These are phyloP conservation scores for Zoanthus gigantus DNA, from an alignment of 92 coral and sea anemone genomes.

Conservation along the genomic window DNA sequence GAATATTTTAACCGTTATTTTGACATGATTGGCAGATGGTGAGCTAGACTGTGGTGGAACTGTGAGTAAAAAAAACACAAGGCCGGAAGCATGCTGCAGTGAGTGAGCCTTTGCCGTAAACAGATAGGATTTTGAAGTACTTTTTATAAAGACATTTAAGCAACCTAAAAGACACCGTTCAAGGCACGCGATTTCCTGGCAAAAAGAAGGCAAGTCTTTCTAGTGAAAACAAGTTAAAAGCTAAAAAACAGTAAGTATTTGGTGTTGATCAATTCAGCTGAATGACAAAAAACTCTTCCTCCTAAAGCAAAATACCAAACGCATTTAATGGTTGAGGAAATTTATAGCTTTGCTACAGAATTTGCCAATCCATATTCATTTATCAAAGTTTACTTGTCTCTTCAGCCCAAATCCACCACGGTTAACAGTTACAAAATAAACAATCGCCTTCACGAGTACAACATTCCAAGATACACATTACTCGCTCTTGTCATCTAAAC, in stretches of 20 bases:
- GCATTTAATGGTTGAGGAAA: not conserved
- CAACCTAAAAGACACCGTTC: not conserved
- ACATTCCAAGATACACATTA: slow-evolving; percentile 20
- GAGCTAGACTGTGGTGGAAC: slow-evolving; percentile 29
- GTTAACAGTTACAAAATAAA: slow-evolving; percentile 21
- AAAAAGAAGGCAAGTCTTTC: not conserved
- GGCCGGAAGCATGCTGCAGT: slow-evolving; percentile 55
- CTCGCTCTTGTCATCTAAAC: not conserved
- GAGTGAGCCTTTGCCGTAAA: not conserved
- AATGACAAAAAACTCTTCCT: not conserved
- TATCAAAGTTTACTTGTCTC: not conserved
- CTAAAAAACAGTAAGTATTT: slow-evolving; percentile 11
- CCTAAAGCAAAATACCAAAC: not conserved
- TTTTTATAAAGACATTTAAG: slow-evolving; percentile 12
- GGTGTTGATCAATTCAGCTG: not conserved
- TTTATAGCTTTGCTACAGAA: not conserved
- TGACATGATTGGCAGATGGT: slow-evolving; percentile 61
- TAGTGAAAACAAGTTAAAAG: not conserved
- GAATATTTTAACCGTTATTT: slow-evolving; percentile 37
- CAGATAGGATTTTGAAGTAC: slow-evolving; percentile 6
- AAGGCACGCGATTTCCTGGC: not conserved
- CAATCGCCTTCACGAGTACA: slow-evolving; percentile 11
- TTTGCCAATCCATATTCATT: not conserved
- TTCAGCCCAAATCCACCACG: not conserved
- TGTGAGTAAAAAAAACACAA: slow-evolving; percentile 55